Conservation (phyloP, 2,113 vertebrate genomes). For the Arenaria interpres region DNA sequence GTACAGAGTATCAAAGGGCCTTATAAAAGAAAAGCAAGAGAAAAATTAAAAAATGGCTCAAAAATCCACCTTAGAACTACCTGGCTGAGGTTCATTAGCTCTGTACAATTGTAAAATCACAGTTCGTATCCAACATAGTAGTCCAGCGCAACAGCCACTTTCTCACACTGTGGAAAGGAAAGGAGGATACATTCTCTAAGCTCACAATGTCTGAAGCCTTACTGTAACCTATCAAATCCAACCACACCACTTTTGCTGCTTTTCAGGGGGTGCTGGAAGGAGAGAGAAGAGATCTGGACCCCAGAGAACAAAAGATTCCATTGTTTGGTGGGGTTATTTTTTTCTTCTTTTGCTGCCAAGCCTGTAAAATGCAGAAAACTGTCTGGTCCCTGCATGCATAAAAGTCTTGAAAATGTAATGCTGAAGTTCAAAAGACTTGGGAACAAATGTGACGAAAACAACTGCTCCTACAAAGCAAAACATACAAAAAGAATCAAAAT, state of each 20-base stretch:
- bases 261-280: neutral
- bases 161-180: neutral
- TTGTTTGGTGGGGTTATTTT: neutral
- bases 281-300: neutral
- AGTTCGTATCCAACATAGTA: neutral
- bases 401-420: conserved; percentile 41
- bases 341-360: conserved; percentile 1
- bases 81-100: neutral
- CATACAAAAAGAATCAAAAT: neutral
- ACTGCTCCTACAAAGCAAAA: neutral
- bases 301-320: conserved; percentile 33
- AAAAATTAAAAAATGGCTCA: neutral
- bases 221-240: neutral
- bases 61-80: neutral
- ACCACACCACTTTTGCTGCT: neutral
- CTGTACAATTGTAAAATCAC: neutral
- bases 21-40: neutral
- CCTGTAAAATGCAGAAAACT: conserved; percentile 31
- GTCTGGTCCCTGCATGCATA: neutral
- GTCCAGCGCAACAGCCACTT: neutral
- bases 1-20: neutral
- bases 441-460: neutral
- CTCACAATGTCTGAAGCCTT: neutral
- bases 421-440: neutral
- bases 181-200: neutral